Conservation (phyloP, 2,888 invertebrate species). For the Rhimphoctona megacephalus region DNA sequence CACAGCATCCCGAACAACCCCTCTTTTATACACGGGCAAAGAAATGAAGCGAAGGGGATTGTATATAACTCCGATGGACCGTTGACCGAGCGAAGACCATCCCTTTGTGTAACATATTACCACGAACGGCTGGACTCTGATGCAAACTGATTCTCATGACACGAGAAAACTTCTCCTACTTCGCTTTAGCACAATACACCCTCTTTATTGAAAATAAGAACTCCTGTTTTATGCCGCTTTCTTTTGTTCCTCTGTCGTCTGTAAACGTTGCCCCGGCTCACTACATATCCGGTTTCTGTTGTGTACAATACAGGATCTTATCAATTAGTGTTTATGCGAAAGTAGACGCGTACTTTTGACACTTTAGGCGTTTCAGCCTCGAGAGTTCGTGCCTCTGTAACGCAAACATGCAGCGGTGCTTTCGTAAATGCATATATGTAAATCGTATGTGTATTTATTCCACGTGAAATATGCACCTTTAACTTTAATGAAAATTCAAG, state of each 20-base stretch:
- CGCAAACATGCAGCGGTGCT: not conserved
- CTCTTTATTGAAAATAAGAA: not conserved
- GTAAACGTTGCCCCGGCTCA: not conserved
- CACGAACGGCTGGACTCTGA: slow-evolving; percentile 24
- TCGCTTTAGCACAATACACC: not conserved
- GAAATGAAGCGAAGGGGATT: slow-evolving; percentile 1
- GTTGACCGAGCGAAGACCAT: slow-evolving; percentile 37
- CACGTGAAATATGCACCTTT: too few species aligned
- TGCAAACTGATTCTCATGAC: slow-evolving; percentile 27
- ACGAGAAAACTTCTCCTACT: slow-evolving; percentile 8
- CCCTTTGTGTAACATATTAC: slow-evolving; percentile 42
- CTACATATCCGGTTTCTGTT: not conserved
- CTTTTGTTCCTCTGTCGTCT: not conserved
- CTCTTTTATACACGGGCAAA: slow-evolving; percentile 20
- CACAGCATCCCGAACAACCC: slow-evolving; percentile 67
- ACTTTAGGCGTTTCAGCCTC: slow-evolving; percentile 2
- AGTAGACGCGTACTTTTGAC: slow-evolving; percentile 2
- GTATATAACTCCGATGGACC: slow-evolving; percentile 39
- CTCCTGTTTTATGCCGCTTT: not conserved
- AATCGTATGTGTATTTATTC: not conserved
- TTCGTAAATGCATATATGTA: not conserved
- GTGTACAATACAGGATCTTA: not conserved
- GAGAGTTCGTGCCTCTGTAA: not conserved
- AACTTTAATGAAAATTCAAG: too few species aligned
- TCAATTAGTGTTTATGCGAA: slow-evolving; percentile 13